phyloP scores from a whole-genome alignment of 2,113 vertebrate species.

The Uropsilus gracilis region DNA sequence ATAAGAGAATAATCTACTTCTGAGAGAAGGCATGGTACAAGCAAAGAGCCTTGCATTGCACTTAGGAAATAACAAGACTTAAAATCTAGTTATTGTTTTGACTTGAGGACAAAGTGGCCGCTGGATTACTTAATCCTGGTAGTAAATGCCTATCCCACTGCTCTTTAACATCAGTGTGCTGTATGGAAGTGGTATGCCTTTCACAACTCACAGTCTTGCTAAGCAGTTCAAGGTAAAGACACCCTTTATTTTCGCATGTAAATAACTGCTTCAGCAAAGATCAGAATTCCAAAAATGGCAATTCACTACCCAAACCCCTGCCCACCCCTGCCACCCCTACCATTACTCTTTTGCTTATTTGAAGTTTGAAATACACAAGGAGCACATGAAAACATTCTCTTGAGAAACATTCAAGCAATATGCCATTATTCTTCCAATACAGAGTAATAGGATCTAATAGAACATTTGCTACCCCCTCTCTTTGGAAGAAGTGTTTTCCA shows the following conservation, averaged over 20 bases:
- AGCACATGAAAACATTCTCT: neutral
- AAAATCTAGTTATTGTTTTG: neutral
- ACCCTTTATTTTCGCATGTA: neutral
- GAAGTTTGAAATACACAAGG: conserved; percentile 7
- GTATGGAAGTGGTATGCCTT: neutral
- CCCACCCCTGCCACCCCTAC: too few relatives aligned
- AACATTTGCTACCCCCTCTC: neutral
- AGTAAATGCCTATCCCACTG: neutral
- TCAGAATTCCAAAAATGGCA: neutral
- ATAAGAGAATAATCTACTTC: neutral
- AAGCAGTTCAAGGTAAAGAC: neutral
- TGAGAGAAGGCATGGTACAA: neutral
- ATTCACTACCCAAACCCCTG: neutral
- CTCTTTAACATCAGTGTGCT: neutral
- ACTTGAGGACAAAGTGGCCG: neutral
- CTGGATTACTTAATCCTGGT: neutral
- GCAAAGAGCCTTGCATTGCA: neutral
- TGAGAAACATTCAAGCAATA: neutral
- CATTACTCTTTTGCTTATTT: neutral
- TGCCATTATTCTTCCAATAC: conserved; percentile 12
- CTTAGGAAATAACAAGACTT: neutral
- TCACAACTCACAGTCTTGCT: neutral
- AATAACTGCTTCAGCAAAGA: conserved; percentile 11
- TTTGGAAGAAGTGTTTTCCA: conserved; percentile 14
- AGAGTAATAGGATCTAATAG: neutral